Conservation (phyloP, 2,113 vertebrate species). For the Oreochromis spilurus region DNA sequence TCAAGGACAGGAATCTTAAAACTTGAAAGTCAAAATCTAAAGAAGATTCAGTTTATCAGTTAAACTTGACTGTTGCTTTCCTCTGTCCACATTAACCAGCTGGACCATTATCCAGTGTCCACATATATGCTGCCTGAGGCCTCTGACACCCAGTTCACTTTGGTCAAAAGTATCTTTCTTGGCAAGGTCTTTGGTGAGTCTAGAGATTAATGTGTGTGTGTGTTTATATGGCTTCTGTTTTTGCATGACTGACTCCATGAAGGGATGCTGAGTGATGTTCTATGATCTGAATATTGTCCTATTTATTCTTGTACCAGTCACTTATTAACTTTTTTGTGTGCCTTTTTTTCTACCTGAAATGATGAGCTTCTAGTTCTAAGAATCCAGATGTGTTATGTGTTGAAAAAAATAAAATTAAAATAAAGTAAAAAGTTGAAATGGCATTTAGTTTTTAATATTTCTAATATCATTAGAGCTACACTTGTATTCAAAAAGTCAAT, state of each 20-base stretch:
- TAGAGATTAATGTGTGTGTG: not conserved
- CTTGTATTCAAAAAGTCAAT: no score
- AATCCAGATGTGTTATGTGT: not conserved
- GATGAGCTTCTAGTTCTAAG: not conserved
- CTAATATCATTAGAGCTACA: not conserved
- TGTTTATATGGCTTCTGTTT: not conserved
- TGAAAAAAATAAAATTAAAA: not conserved
- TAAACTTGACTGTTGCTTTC: not conserved
- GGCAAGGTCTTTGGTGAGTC: constrained; percentile 93
- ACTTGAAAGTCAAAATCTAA: no score
- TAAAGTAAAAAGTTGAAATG: not conserved
- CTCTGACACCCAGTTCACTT: constrained; percentile 84
- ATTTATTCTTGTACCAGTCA: not conserved
- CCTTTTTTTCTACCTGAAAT: not conserved
- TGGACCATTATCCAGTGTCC: constrained; percentile 88
- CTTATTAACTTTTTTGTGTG: not conserved
- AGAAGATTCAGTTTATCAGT: not conserved
- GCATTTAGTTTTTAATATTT: not conserved
- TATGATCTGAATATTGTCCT: not conserved
- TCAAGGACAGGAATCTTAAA: not conserved
- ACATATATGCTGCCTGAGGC: constrained; percentile 80
- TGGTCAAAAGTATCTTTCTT: constrained; percentile 91
- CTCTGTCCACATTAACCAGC: constrained; percentile 59
- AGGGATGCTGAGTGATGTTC: not conserved
- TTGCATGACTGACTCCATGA: not conserved